Conservation (phyloP, 2,888 invertebrate species). For the Drosophila tripunctata region DNA sequence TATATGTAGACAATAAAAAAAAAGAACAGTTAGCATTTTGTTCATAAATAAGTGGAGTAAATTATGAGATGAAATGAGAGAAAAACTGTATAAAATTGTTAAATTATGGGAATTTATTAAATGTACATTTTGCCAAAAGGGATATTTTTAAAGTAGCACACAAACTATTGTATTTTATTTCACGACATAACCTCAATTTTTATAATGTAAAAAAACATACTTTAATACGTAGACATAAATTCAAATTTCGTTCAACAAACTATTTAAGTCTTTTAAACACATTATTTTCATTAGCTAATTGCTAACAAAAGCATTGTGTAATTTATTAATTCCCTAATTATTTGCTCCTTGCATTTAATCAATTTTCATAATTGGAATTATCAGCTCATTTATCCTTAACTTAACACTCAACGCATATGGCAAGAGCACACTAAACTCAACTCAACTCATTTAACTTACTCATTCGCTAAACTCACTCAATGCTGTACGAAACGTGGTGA, state of each 20-base stretch:
- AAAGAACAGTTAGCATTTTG: slow-evolving; percentile 1
- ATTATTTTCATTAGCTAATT: background rate
- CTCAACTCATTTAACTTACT: background rate
- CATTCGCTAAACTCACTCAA: slow-evolving; percentile 27
- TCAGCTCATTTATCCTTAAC: slow-evolving; percentile 19
- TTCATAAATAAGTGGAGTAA: slow-evolving; percentile 6
- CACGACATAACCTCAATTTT: no score
- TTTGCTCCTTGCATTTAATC: slow-evolving; percentile 1
- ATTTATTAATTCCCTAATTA: background rate
- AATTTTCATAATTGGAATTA: slow-evolving; percentile 6
- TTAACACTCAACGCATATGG: slow-evolving; percentile 2
- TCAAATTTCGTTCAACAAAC: background rate
- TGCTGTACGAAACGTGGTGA: slow-evolving; percentile 52
- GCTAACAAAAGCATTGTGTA: no score
- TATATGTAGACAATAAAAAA: slow-evolving; percentile 5
- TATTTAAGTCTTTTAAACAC: background rate
- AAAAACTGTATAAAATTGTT: background rate
- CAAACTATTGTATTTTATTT: no score
- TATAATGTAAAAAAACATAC: background rate
- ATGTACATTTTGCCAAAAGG: background rate
- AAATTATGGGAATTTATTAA: background rate
- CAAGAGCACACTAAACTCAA: no score
- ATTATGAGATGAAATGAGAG: background rate
- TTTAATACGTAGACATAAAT: background rate
- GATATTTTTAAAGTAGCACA: no score